A percentile compares a stretch with the other conserved stretches of the same genome.
These are phyloP conservation scores for Nymphalis c-album DNA, from an alignment of 2,888 invertebrate species.

Conservation along the genomic window DNA sequence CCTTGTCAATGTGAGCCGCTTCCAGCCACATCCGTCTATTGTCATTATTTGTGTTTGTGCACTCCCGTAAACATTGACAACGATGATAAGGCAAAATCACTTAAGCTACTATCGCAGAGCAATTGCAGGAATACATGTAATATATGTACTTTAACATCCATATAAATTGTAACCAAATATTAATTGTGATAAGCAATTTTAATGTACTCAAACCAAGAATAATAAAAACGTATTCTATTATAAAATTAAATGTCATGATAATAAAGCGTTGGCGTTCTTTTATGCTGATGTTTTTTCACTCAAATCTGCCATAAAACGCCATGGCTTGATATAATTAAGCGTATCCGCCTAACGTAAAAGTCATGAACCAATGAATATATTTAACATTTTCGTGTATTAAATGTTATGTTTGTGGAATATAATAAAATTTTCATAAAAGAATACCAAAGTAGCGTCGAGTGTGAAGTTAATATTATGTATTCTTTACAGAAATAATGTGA, in stretches of 20 bases:
- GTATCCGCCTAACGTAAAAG: slow-evolving; percentile 15
- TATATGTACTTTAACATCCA: no score
- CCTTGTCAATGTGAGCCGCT: slow-evolving; percentile 82
- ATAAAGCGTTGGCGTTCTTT: slow-evolving; percentile 11
- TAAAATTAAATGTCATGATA: background rate
- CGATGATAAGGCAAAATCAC: slow-evolving; percentile 56
- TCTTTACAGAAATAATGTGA: slow-evolving; percentile 67
- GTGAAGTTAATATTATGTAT: slow-evolving; percentile 76
- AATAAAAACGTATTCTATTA: background rate
- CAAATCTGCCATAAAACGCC: slow-evolving; percentile 17
- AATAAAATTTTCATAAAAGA: slow-evolving; percentile 68
- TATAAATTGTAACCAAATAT: no score
- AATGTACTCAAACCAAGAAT: no score
- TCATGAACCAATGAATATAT: slow-evolving; percentile 39
- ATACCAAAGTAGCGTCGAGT: slow-evolving; percentile 62
- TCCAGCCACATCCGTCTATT: slow-evolving; percentile 81
- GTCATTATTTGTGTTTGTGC: slow-evolving; percentile 77
- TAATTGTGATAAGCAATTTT: no score
- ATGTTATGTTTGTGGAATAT: slow-evolving; percentile 65
- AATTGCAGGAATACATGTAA: background rate
- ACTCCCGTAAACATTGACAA: slow-evolving; percentile 71
- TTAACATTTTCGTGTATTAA: slow-evolving; percentile 61
- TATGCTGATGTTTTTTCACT: slow-evolving; percentile 3
- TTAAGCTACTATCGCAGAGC: background rate
- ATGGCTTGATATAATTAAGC: slow-evolving; percentile 28